Evolutionary conservation across 1,140 invertebrate genomes (phyloP).

Genomic region (Drosophila nebulosa): DNA sequence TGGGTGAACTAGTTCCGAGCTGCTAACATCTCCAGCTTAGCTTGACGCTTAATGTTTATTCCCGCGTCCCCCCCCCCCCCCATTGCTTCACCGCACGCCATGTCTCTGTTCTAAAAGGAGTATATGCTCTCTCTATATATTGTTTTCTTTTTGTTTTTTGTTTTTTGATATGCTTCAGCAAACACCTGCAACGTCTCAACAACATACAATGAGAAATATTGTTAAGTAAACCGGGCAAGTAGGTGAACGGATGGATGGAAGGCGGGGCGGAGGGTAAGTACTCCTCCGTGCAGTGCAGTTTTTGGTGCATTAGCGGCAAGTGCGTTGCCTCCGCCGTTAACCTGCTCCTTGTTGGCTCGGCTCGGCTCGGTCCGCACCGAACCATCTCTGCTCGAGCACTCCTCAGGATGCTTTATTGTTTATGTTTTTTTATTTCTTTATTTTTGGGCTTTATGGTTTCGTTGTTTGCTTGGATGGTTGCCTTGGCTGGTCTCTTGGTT

Average conservation of each 20-base stretch:
- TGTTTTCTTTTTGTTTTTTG: not conserved
- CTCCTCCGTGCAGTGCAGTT: slow-evolving; percentile 30
- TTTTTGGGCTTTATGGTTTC: slow-evolving; percentile 29
- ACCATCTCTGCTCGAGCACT: not conserved
- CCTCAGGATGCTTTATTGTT: slow-evolving; percentile 61
- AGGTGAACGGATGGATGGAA: no score
- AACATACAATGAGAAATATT: slow-evolving; percentile 64
- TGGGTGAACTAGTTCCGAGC: slow-evolving; percentile 12
- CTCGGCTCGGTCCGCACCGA: not conserved
- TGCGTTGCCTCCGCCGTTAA: slow-evolving; percentile 34
- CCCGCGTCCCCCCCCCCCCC: not conserved
- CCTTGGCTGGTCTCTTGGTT: not conserved
- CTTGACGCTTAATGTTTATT: not conserved
- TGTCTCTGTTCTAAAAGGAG: no score
- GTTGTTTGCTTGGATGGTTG: slow-evolving; percentile 22
- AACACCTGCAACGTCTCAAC: slow-evolving; percentile 76
- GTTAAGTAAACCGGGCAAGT: slow-evolving; percentile 47
- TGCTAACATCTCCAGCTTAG: not conserved
- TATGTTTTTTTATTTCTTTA: slow-evolving; percentile 51
- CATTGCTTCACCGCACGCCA: no score
- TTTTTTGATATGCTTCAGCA: slow-evolving; percentile 69
- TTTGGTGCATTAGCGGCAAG: slow-evolving; percentile 69
- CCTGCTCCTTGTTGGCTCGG: not conserved
- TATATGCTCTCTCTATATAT: slow-evolving; percentile 31
- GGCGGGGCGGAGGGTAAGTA: slow-evolving; percentile 1